Base-by-base conservation (phyloP, 2,797 vertebrate species). In the Heteromormyrus szaboi region DNA sequence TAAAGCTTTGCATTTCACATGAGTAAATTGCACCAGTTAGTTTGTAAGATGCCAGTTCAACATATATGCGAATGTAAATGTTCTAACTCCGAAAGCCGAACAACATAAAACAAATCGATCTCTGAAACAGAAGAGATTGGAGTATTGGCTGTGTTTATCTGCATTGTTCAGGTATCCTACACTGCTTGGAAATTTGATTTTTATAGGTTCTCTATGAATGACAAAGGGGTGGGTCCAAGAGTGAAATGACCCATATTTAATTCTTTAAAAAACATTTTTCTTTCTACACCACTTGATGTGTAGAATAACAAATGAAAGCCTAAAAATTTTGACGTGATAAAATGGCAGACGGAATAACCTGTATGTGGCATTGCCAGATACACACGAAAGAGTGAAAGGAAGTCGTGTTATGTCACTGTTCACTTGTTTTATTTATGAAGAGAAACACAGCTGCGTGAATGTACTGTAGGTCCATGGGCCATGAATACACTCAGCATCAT, bases 141-240 rank as follows among this genome's bases (percentile, higher is more conserved):
- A 91, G 93, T 92, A 91, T 94, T 92, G 93, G 93, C 92, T 87
- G 90, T 90, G 93, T 92, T 93, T 92, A 92, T 90, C 89, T 50
- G 2, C 46, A 51, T 44, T 17, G 44, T 85, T 84, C 29, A 65
- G 33, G 54, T 25, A 85, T 14, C n/a, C 22, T 85, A 51, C 25
- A 22, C n/a, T 19, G 44, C 11, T 29, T 51, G 81, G 44, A 11
- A 59, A 86, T 33, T 9, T 11, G 48, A 51, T 59, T 59, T 44
- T 86, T 86, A 86, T 54, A 41, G 85, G 53, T 56, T 54, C 37
- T 59, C 19, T 41, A 86, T 54, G 85, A 86, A 86, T n/a, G 25
- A 37, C 29, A 54, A 53, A 59, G 53, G 29, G 48, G 9, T 41
- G 41, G 50, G 25, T 17, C 29, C 25, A 86, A 25, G 53, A 51